Conservation (phyloP, 2,888 invertebrate species). For the Meiosimyza platycephala region DNA sequence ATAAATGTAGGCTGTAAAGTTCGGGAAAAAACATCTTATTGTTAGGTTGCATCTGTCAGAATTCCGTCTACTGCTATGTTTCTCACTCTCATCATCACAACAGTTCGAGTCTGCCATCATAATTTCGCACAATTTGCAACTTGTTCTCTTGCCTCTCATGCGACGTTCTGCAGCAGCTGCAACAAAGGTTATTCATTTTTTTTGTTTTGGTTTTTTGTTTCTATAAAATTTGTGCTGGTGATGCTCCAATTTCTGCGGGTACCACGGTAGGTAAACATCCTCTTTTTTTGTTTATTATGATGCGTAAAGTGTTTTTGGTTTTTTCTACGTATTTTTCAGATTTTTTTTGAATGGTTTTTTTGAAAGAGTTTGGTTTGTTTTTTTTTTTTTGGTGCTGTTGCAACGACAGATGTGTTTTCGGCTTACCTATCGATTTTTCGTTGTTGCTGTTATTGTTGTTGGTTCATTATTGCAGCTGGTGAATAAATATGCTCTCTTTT, state of each 20-base stretch:
- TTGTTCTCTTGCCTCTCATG: slow-evolving; percentile 23
- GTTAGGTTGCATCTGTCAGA: slow-evolving; percentile 17
- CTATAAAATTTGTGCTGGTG: slow-evolving; percentile 43
- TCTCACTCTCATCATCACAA: not conserved
- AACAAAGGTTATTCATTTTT: slow-evolving; percentile 31
- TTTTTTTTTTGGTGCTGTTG: slow-evolving; percentile 16
- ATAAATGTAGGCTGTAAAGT: too few relatives aligned
- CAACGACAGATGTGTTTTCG: slow-evolving; percentile 47
- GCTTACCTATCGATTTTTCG: slow-evolving; percentile 35
- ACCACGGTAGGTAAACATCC: slow-evolving; percentile 30
- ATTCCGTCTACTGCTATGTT: not conserved
- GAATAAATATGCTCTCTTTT: slow-evolving; percentile 52
- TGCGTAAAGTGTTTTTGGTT: slow-evolving; percentile 25
- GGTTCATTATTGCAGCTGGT: slow-evolving; percentile 58
- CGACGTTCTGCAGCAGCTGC: slow-evolving; percentile 23
- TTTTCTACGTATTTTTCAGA: not conserved
- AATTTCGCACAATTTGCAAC: slow-evolving; percentile 33
- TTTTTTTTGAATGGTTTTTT: not conserved
- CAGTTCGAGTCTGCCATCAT: slow-evolving; percentile 18
- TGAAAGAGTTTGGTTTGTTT: slow-evolving; percentile 1
- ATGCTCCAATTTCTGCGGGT: slow-evolving; percentile 63
- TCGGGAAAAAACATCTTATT: not conserved
- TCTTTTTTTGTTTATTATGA: slow-evolving; percentile 17
- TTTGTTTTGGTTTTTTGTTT: slow-evolving; percentile 22
- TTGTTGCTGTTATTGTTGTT: slow-evolving; percentile 39